Conservation (phyloP, 1,140 invertebrate genomes). For the Drosophila truncata region DNA sequence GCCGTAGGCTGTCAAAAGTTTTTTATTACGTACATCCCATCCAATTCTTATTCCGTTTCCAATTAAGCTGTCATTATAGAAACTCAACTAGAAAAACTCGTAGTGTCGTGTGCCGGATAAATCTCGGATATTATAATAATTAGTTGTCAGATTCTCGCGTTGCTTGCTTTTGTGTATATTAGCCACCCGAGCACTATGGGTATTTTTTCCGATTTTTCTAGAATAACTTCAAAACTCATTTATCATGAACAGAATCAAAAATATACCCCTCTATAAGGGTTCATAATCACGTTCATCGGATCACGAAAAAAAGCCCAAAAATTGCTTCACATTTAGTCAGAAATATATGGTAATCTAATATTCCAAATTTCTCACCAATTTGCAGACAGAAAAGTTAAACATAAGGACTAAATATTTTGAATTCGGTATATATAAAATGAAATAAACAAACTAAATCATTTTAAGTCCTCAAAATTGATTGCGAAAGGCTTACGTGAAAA, state of each 20-base stretch:
- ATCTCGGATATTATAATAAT: slow-evolving; percentile 34
- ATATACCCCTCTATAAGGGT: no score
- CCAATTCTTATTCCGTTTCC: slow-evolving; percentile 22
- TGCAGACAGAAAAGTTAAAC: no score
- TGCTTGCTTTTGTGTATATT: background rate
- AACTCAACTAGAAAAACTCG: slow-evolving; percentile 18
- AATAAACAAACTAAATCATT: background rate
- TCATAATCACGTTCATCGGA: no score
- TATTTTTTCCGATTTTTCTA: background rate
- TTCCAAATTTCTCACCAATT: no score
- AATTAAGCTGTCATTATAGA: slow-evolving; percentile 48
- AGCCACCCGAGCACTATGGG: background rate
- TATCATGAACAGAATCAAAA: background rate
- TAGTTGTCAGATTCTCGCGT: slow-evolving; percentile 8
- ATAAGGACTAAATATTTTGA: background rate
- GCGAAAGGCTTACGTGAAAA: no score
- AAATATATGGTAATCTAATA: no score
- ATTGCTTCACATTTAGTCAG: no score
- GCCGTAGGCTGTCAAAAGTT: slow-evolving; percentile 45
- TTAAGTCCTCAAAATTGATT: background rate
- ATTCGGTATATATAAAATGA: background rate
- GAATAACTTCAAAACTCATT: background rate
- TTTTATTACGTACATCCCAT: slow-evolving; percentile 23
- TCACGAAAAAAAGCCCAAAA: background rate
- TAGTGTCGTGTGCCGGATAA: slow-evolving; percentile 11